These are phyloP conservation scores for Eriosoma lanigerum DNA, from an alignment of 1,140 invertebrate species.

Conservation along the genomic window DNA sequence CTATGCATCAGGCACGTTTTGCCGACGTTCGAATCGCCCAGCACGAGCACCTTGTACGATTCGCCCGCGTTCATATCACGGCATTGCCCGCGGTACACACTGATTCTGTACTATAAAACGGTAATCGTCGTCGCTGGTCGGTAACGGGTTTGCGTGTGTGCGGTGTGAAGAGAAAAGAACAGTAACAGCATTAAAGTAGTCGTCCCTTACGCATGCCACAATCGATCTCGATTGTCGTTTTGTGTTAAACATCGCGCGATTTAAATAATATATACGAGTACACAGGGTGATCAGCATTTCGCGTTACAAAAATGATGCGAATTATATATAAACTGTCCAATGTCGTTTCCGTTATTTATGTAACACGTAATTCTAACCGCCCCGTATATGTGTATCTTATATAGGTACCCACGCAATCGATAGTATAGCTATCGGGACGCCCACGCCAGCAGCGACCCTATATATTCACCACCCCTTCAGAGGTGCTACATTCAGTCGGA, in stretches of 20 bases:
- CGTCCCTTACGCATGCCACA: background rate
- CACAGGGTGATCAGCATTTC: too few relatives aligned
- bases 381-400: too few relatives aligned
- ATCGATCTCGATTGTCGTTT: background rate
- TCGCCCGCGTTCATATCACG: constrained; percentile 47
- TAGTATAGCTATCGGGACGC: background rate
- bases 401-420: background rate
- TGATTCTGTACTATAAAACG: too few relatives aligned
- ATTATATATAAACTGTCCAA: too few relatives aligned
- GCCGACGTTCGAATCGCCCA: constrained; percentile 88
- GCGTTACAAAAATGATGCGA: too few relatives aligned
- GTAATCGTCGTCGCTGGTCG: background rate
- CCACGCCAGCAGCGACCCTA: background rate
- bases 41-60: constrained; percentile 77
- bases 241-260: background rate
- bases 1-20: constrained; percentile 90
- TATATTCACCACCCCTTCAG: too few relatives aligned
- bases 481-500: background rate
- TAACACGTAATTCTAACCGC: too few relatives aligned
- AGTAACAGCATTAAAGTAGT: too few relatives aligned
- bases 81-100: constrained; percentile 36
- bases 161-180: too few relatives aligned
- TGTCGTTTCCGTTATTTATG: too few relatives aligned
- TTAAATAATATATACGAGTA: too few relatives aligned
- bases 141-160: too few relatives aligned